Base-by-base conservation (phyloP, 1,140 invertebrate species). In the Cotesia glomerata region DNA sequence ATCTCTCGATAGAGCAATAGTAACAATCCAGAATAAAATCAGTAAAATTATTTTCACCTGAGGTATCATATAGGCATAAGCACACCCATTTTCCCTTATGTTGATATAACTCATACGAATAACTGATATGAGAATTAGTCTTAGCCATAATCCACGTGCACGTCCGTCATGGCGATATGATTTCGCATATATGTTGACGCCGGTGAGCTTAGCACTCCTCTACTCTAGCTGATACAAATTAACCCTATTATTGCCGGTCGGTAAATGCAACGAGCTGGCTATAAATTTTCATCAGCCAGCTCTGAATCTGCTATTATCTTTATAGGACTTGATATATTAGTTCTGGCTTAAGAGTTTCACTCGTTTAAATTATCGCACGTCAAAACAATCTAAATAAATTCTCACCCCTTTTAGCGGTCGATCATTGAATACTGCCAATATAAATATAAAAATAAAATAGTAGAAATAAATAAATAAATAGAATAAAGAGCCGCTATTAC, bases 261-360 rank as follows among this genome's bases (percentile, higher is more conserved):
- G 54, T 36, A 52, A 45, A 16, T 54, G 61, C 62, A 56, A 66
- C 59, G 62, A 49, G 9, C 69, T 14, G 63, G 3, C 62, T 63
- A 72, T 72, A 72, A 72, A 72, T 72, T 72, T 66, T 66, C 70
- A 72, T 72, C 62, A 71, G 32, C 54, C 7, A 32, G 32, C 54
- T 39, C 59, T 62, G 39, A 36, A 61, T 59, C 16, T 56, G 54
- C 56, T 54, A 56, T 66, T 59, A 64, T 51, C 54, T 66, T 8
- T 63, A 39, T 56, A 56, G 35, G 52, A 52, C 58, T 72, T 72
- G 70, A 72, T 72, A 66, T 59, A 72, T 72, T 72, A 71, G 70
- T 66, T 13, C 16, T 13, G 49, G 69, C 69, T 71, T 71, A 64
- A 9, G 59, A 4, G 59, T 66, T 16, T 52, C 54, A 32, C 7